Percentiles rank a stretch among this genome's conserved stretches.
Conservation (phyloP, 2,797 vertebrate genomes). For the Apogon talboti region DNA sequence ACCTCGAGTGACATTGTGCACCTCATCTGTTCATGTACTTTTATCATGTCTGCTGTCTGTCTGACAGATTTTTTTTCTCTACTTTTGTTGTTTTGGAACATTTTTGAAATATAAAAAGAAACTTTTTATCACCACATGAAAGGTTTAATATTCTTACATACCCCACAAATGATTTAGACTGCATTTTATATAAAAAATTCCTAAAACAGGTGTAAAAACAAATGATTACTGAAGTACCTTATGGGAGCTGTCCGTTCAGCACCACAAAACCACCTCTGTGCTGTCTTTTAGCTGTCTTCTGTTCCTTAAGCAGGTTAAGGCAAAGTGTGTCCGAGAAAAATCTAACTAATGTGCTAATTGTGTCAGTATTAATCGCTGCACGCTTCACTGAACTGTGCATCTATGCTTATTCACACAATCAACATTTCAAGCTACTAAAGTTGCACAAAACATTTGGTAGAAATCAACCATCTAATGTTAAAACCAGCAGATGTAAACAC, state of each 20-base stretch:
- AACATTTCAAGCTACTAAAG: neutral
- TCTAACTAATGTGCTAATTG: neutral
- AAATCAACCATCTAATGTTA: conserved; percentile 16
- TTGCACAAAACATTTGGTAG: neutral
- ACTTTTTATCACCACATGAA: too few relatives aligned
- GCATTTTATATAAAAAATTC: too few relatives aligned
- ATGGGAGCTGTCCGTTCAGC: conserved; percentile 38
- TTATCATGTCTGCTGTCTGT: too few relatives aligned
- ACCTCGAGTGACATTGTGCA: too few relatives aligned
- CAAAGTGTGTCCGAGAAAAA: neutral
- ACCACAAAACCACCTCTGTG: conserved; percentile 2
- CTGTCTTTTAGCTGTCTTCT: neutral
- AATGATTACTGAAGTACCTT: neutral
- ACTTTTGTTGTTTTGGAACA: too few relatives aligned
- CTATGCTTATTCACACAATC: conserved; percentile 1
- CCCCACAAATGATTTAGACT: too few relatives aligned
- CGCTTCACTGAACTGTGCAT: neutral
- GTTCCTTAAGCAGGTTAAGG: neutral
- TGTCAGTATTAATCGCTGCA: neutral
- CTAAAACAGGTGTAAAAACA: too few relatives aligned
- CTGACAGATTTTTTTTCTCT: too few relatives aligned
- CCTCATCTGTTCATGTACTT: too few relatives aligned
- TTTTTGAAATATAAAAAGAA: too few relatives aligned
- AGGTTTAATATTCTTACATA: too few relatives aligned
- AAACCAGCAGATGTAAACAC: conserved; percentile 4